Evolutionary conservation across 37 sponge, comb jelly and placozoan species (phyloP), one percentile per base, ranked within the genome.

Genomic region (Lycopodina hypogea): DNA sequence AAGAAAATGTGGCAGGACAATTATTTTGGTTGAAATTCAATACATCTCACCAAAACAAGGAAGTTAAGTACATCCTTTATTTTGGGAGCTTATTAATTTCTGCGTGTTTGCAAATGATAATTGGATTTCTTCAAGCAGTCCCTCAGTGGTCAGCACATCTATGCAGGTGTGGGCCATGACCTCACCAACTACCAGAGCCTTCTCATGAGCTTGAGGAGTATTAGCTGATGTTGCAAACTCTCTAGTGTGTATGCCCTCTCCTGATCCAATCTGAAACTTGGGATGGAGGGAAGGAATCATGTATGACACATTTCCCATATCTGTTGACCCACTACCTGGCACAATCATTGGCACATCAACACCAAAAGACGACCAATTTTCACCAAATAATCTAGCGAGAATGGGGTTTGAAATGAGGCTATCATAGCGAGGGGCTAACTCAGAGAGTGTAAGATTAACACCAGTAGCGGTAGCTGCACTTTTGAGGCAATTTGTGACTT

Each of bases 251-350:
- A 48, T 48, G 2, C 40, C 76, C 8, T 74, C 83, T 22, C 79
- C 90, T n/a, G 76, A 21, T 0, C 86, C 86, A 67, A 95, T 84
- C 42, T 50, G 35, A 55, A 74, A 95, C 76, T 72, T 86, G 29
- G 93, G 90, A 40, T 95, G 96, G 40, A 95, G 92, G 17, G 88
- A 80, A 21, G 96, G 96, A 30, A 92, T 83, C 38, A 76, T 58
- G 51, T 89, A 62, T 0, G 95, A 94, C 24, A 94, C 90, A 73
- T 94, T 91, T 12, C 96, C 94, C 96, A 95, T 95, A 66, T 95
- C 96, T 35, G 96, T 95, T 23, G 96, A 95, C 0, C 81, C 94
- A 48, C 78, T 69, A 36, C 50, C 26, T 1, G 73, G 66, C 17
- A 26, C 82, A 24, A 26, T 40, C 1, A 59, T 3, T 33, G 36